A percentile compares a stretch with the other conserved stretches of the same genome.
Evolutionary conservation across 1,140 invertebrate species (phyloP).

Genomic region (Caenorhabditis tropicalis): DNA sequence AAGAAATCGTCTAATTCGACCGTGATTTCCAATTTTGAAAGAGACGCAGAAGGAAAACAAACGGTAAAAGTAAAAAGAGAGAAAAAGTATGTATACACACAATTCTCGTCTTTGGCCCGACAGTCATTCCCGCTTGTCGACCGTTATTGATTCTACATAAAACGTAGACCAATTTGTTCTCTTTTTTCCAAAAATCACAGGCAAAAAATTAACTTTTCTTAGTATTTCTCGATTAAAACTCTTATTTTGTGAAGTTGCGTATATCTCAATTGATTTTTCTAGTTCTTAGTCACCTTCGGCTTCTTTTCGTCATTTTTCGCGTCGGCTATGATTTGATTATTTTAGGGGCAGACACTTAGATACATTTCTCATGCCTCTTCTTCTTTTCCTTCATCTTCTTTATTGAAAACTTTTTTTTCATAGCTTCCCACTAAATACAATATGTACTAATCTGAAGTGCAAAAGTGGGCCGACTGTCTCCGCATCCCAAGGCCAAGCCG

Average conservation of each 20-base stretch:
- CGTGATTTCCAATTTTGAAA: background rate
- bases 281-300: background rate
- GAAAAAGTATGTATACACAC: slow-evolving; percentile 11
- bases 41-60: slow-evolving; percentile 3
- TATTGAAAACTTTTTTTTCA: too few species aligned
- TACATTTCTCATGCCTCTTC: too few species aligned
- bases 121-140: background rate
- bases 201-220: background rate
- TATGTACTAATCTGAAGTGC: background rate
- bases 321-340: slow-evolving; percentile 3
- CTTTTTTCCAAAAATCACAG: background rate
- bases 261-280: background rate
- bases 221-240: too few species aligned
- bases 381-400: too few species aligned
- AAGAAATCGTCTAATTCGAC: background rate
- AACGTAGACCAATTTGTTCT: background rate
- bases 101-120: background rate
- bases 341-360: too few species aligned
- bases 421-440: too few species aligned
- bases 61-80: slow-evolving; percentile 6
- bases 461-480: background rate
- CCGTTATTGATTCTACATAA: background rate
- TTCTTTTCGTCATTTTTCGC: background rate
- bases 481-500: background rate
- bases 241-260: too few species aligned